Evolutionary conservation across 2,888 invertebrate genomes (phyloP).

Genomic region (Lithosia quadra): DNA sequence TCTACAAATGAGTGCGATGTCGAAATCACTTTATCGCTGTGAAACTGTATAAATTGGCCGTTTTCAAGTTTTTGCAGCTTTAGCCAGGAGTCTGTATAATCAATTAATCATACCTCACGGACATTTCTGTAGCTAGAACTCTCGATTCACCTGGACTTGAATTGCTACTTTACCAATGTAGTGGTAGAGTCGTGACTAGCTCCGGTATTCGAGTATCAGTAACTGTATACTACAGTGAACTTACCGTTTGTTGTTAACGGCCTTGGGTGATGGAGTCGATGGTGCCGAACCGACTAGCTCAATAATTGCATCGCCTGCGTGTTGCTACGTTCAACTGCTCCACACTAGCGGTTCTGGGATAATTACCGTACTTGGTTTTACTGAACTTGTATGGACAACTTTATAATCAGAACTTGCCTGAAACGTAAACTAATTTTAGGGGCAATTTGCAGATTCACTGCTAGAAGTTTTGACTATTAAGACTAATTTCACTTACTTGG

Average conservation of each 20-base stretch:
- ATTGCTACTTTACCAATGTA: slow-evolving; percentile 60
- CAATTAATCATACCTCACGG: slow-evolving; percentile 4
- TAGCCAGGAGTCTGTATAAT: slow-evolving; percentile 6
- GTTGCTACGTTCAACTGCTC: slow-evolving; percentile 34
- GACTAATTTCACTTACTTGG: neutral
- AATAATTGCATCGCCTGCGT: slow-evolving; percentile 56
- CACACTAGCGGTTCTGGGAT: slow-evolving; percentile 42
- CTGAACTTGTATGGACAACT: slow-evolving; percentile 20
- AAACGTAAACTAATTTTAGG: too few species aligned
- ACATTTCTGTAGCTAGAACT: slow-evolving; percentile 51
- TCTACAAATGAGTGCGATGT: slow-evolving; percentile 44
- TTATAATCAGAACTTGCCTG: slow-evolving; percentile 4
- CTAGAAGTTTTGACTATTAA: neutral
- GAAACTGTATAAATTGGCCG: slow-evolving; percentile 38
- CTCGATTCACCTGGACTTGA: slow-evolving; percentile 46
- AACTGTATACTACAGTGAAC: slow-evolving; percentile 68
- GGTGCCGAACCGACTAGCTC: slow-evolving; percentile 66
- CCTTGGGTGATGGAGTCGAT: slow-evolving; percentile 74
- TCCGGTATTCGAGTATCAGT: slow-evolving; percentile 61
- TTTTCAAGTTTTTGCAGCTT: slow-evolving; percentile 18
- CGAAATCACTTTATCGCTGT: slow-evolving; percentile 39
- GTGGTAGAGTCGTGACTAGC: slow-evolving; percentile 73
- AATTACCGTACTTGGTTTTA: slow-evolving; percentile 31
- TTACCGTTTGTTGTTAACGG: slow-evolving; percentile 76
- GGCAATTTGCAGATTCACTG: neutral